Base-by-base conservation (phyloP, 2,888 invertebrate species). In the Torymus auratus region DNA sequence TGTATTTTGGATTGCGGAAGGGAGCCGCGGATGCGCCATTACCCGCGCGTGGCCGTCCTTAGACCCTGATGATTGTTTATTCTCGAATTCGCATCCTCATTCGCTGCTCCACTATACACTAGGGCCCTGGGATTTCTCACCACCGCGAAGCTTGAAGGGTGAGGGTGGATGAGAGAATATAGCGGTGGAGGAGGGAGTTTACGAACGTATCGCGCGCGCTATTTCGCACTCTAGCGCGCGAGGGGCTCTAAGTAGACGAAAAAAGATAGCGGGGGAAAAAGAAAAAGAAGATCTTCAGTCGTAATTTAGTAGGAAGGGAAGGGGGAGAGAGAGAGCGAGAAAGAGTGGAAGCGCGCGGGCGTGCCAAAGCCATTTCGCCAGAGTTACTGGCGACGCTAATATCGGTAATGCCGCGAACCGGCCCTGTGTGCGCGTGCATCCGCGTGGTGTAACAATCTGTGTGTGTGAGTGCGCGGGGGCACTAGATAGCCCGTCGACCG, bases 351-450 rank as follows among this genome's bases (percentile, higher is more conserved):
- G 28, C 10, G 55, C 15, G 14, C 53, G 20, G 64, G 52, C 41
- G 67, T 69, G 60, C n/a, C 55, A 62, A 70, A 56, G 69, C 23
- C 61, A 28, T 64, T 77, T 77, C 20, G 41, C 23, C 12, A 62
- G 64, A 61, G 86, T 84, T 86, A 87, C 86, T 83, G 85, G 83
- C 85, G 85, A 88, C 86, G 86, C 87, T 89, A 88, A 88, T 88
- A 88, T 88, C 88, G 84, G 88, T 88, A 89, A 88, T 88, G 86
- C 86, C 52, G 41, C 23, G 70, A 53, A 17, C 64, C 15, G 12
- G 15, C 23, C 17, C 70, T 10, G 20, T 15, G 55, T 68, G 55
- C 20, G 69, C 50, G 69, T 17, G 10, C 17, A n/a, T 13, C 3
- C 52, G 53, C 15, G 55, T 14, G 3, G 28, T 14, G 52, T 15